Base-by-base conservation (phyloP, 2,888 invertebrate genomes). In the Dasysyrphus tricinctus region DNA sequence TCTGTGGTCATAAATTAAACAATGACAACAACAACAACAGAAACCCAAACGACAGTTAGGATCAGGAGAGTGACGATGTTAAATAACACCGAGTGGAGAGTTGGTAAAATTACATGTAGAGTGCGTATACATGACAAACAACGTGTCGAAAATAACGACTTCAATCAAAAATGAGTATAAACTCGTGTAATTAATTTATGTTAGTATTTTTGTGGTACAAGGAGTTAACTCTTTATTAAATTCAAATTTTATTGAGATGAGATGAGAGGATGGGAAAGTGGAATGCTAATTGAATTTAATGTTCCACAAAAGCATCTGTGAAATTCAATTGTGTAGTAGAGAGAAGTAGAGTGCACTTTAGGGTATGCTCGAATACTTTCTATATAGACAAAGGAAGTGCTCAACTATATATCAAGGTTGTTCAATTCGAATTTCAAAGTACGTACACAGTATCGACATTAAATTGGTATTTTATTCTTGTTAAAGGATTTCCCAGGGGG, bases 301-400 rank as follows among this genome's bases (percentile, higher is more conserved):
- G 59, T 19, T 59, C 19, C 59, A 59, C 59, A 59, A 59, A 59
- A 59, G 59, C 37, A 39, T 59, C 59, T 59, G 39, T 59, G 19
- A 59, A 59, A 59, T 59, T 59, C 24, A 59, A 59, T 59, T 59
- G 39, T 59, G 39, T 39, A 12, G 39, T 2, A 24, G 24, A 24
- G 24, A 39, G 39, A 59, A 19, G 59, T 19, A 6, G 29, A 59
- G 39, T 59, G 59, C 59, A 59, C 59, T 59, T 24, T 12, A 59
- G 39, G 59, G 59, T 39, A 59, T 59, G 16, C 47, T 47, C 4
- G 16, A 16, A 16, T 44, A n/a, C 42, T 44, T 24, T 24, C 6
- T 44, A 6, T n/a, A 7, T 44, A 44, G n/a, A 44, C 44, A 44
- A 5, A 42, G 39, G 39, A 12, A 12, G 11, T 39, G 12, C 37